These are phyloP conservation scores for Amazonetta brasiliensis DNA, from an alignment of 2,797 vertebrate species.

Conservation along the genomic window DNA sequence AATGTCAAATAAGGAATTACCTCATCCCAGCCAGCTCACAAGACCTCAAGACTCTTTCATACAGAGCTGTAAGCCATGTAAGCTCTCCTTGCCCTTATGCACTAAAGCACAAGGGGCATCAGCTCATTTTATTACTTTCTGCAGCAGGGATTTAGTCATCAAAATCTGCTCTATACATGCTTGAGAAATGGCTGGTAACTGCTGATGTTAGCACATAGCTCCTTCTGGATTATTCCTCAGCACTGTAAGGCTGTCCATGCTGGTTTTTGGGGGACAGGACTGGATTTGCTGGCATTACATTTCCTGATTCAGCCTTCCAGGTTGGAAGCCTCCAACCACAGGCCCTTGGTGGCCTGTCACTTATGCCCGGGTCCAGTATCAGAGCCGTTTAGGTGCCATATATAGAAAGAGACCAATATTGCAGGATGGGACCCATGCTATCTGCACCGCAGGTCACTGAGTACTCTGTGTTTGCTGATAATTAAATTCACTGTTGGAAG, in stretches of 20 bases:
- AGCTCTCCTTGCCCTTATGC: background rate
- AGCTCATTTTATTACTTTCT: background rate
- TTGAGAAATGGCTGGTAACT: background rate
- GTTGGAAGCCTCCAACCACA: background rate
- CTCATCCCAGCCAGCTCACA: background rate
- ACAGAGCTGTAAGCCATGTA: background rate
- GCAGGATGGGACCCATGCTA: conserved; percentile 38
- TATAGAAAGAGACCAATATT: background rate
- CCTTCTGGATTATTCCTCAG: conserved; percentile 15
- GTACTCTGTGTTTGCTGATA: conserved; percentile 62
- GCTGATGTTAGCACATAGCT: background rate
- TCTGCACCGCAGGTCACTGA: conserved; percentile 49
- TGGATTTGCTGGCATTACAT: background rate
- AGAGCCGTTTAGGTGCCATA: conserved; percentile 35
- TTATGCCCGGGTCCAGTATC: background rate
- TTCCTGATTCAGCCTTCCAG: conserved; percentile 18
- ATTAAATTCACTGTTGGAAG: conserved; percentile 79
- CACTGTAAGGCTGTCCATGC: conserved; percentile 6
- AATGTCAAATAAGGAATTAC: background rate
- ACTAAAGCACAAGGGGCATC: background rate
- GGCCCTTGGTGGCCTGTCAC: background rate
- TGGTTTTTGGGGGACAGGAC: background rate
- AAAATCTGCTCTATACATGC: background rate
- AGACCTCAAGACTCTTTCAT: background rate
- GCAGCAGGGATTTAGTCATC: background rate